phyloP scores from a whole-genome alignment of 2,113 vertebrate genomes.

The Catharus bicknelli region DNA sequence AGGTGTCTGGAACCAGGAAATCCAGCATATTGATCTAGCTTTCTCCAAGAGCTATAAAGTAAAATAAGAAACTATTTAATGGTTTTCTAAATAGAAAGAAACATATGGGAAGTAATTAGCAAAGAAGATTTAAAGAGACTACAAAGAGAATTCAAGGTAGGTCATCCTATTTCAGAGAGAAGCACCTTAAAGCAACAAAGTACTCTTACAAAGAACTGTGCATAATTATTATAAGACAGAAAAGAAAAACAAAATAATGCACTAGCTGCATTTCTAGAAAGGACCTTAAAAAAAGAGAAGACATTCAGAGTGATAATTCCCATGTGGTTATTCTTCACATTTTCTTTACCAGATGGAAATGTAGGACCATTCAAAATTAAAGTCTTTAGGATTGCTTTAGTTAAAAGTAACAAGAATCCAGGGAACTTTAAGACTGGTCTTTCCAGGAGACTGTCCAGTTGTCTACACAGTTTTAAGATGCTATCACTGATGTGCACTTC shows the following conservation, averaged over 20 bases:
- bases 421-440: neutral
- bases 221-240: neutral
- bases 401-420: neutral
- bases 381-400: slow-evolving; percentile 1
- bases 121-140: neutral
- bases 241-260: neutral
- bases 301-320: neutral
- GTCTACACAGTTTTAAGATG: neutral
- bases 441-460: neutral
- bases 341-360: neutral
- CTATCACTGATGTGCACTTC: neutral
- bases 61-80: neutral
- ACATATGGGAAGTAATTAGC: neutral
- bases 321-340: neutral
- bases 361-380: neutral
- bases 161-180: neutral
- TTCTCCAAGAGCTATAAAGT: neutral
- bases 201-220: neutral
- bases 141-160: neutral
- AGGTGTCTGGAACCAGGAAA: neutral
- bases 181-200: neutral
- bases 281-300: slow-evolving; percentile 36
- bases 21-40: neutral
- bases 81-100: neutral
- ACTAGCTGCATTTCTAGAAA: slow-evolving; percentile 25